Conservation (phyloP, 1,140 invertebrate genomes). For the Coelopa frigida region DNA sequence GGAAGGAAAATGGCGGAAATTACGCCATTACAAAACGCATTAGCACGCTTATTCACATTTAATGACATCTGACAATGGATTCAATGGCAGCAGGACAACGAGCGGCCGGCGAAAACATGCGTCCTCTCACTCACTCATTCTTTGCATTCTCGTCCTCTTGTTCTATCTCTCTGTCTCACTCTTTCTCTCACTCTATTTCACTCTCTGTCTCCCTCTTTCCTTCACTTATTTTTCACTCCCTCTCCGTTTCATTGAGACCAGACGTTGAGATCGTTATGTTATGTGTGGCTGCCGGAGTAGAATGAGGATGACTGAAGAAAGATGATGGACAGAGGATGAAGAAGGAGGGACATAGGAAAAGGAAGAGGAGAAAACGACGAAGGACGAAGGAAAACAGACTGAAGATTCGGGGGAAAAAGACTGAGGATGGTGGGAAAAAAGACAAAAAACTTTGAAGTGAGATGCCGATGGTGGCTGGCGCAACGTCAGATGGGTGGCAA, state of each 20-base stretch:
- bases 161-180: not conserved
- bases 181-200: not conserved
- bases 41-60: constrained; percentile 15
- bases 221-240: not conserved
- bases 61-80: constrained; percentile 14
- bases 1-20: constrained; percentile 7
- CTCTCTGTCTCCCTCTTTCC: not conserved
- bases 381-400: not conserved
- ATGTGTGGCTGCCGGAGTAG: too few species aligned
- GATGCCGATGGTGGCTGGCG: too few species aligned
- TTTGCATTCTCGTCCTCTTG: not conserved
- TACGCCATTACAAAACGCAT: constrained; percentile 14
- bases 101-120: too few species aligned
- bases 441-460: constrained; percentile 21
- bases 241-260: not conserved
- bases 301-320: too few species aligned
- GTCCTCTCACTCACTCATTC: not conserved
- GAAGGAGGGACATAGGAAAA: not conserved
- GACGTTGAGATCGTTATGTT: too few species aligned
- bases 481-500: too few species aligned
- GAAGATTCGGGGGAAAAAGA: not conserved
- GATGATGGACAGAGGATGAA: too few species aligned
- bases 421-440: constrained; percentile 15
- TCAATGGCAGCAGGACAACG: too few species aligned
- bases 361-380: not conserved